These are phyloP conservation scores for Pterocles burchelli DNA, from an alignment of 2,113 vertebrate species.

Conservation along the genomic window DNA sequence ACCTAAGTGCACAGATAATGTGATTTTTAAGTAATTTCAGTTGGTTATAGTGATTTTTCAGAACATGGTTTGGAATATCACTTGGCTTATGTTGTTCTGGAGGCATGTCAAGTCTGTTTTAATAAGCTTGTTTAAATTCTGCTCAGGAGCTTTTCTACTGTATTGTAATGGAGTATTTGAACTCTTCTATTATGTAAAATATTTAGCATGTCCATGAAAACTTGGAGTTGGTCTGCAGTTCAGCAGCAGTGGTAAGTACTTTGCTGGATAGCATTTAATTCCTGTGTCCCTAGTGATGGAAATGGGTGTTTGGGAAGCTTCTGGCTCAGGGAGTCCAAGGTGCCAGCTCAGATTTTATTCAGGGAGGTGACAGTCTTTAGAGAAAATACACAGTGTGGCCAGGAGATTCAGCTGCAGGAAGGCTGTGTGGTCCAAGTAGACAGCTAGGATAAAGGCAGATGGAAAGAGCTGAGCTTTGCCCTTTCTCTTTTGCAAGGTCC, in stretches of 20 bases:
- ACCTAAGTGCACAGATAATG: not conserved
- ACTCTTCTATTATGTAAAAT: not conserved
- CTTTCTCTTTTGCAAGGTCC: not conserved
- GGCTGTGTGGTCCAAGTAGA: not conserved
- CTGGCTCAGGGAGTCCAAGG: not conserved
- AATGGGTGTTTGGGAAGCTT: not conserved
- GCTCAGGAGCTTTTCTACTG: not conserved
- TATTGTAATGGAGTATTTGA: not conserved
- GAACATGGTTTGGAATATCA: not conserved
- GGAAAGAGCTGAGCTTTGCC: not conserved
- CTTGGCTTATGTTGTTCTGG: not conserved
- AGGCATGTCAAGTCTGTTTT: not conserved
- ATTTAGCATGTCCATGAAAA: not conserved
- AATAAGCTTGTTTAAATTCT: conserved; percentile 2
- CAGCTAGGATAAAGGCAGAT: not conserved
- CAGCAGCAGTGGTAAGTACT: not conserved
- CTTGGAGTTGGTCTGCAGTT: not conserved
- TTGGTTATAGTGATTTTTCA: not conserved
- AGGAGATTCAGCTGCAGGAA: not conserved
- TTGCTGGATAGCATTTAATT: not conserved
- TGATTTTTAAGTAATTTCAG: not conserved
- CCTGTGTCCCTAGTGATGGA: not conserved
- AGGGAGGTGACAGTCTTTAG: not conserved
- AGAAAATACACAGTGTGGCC: not conserved
- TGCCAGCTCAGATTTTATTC: not conserved